These are phyloP conservation scores for Eremophila alpestris DNA, from an alignment of 2,797 vertebrate genomes.

Conservation along the genomic window DNA sequence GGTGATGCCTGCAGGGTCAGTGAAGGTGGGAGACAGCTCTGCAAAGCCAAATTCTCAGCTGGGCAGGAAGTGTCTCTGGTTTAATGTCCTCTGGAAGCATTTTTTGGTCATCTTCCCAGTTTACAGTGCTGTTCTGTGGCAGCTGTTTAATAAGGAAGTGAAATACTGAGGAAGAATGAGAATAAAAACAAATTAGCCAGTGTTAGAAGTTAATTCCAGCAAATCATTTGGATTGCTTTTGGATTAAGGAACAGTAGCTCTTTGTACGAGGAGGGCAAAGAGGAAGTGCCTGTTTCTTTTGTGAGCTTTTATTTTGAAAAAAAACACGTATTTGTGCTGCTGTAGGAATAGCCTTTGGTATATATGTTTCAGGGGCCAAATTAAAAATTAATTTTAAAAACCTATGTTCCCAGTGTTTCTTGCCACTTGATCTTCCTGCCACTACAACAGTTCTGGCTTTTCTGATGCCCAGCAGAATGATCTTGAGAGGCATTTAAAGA, in stretches of 20 bases:
- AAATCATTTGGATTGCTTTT: slow-evolving; percentile 66
- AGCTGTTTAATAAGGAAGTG: slow-evolving; percentile 72
- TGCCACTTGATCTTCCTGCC: not conserved
- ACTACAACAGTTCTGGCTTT: not conserved
- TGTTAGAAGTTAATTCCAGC: slow-evolving; percentile 71
- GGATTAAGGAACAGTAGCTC: slow-evolving; percentile 65
- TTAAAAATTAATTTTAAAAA: not conserved
- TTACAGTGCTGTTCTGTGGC: slow-evolving; percentile 58
- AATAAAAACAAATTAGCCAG: slow-evolving; percentile 70
- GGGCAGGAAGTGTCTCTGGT: slow-evolving; percentile 60
- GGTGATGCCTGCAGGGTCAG: slow-evolving; percentile 18
- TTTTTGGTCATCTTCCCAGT: slow-evolving; percentile 71
- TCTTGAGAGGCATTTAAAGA: not conserved
- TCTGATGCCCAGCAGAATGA: not conserved
- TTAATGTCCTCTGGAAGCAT: slow-evolving; percentile 42
- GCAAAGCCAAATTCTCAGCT: slow-evolving; percentile 47
- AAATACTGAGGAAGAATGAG: slow-evolving; percentile 57
- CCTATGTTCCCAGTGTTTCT: not conserved
- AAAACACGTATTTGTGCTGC: not conserved
- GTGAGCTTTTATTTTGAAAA: slow-evolving; percentile 19
- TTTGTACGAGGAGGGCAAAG: slow-evolving; percentile 48
- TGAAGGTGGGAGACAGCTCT: not conserved
- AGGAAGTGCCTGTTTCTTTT: slow-evolving; percentile 53
- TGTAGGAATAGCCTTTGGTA: not conserved
- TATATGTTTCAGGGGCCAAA: not conserved